Conservation (phyloP, 1,140 invertebrate species). For the Vanessa tameamea region DNA sequence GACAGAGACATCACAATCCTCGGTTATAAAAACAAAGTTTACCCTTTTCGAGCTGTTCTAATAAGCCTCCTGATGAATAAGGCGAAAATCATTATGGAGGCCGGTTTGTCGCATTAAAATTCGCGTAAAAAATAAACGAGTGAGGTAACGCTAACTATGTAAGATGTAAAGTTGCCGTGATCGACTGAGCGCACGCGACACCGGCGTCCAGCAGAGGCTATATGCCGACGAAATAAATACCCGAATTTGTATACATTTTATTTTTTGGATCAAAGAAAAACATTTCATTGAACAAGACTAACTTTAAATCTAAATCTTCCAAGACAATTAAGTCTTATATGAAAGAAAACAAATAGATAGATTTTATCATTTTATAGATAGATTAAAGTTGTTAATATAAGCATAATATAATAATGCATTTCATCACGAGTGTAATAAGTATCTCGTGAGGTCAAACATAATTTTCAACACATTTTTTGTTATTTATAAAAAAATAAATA, state of each 20-base stretch:
- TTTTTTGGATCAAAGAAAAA: too few relatives aligned
- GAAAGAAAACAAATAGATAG: too few relatives aligned
- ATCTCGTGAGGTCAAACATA: too few relatives aligned
- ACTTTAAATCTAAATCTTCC: too few relatives aligned
- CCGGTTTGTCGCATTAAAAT: constrained; percentile 35
- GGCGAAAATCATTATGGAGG: constrained; percentile 42
- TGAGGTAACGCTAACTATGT: constrained; percentile 33
- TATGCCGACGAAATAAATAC: constrained; percentile 22
- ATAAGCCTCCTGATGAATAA: constrained; percentile 39
- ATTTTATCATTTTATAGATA: too few relatives aligned
- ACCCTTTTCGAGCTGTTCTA: constrained; percentile 36
- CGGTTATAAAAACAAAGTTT: constrained; percentile 33
- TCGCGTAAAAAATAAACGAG: constrained; percentile 38
- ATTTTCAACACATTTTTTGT: too few relatives aligned
- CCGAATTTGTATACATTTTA: neutral
- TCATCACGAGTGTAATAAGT: too few relatives aligned
- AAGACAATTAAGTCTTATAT: too few relatives aligned
- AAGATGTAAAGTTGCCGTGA: constrained; percentile 38
- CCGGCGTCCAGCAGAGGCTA: constrained; percentile 16
- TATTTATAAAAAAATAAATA: too few relatives aligned
- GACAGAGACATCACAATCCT: constrained; percentile 43
- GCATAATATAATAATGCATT: too few relatives aligned
- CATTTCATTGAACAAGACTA: too few relatives aligned
- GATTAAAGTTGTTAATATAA: too few relatives aligned
- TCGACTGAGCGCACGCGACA: constrained; percentile 33